These are phyloP conservation scores for Polypterus bichir DNA, from an alignment of 2,113 vertebrate species.

Conservation along the genomic window DNA sequence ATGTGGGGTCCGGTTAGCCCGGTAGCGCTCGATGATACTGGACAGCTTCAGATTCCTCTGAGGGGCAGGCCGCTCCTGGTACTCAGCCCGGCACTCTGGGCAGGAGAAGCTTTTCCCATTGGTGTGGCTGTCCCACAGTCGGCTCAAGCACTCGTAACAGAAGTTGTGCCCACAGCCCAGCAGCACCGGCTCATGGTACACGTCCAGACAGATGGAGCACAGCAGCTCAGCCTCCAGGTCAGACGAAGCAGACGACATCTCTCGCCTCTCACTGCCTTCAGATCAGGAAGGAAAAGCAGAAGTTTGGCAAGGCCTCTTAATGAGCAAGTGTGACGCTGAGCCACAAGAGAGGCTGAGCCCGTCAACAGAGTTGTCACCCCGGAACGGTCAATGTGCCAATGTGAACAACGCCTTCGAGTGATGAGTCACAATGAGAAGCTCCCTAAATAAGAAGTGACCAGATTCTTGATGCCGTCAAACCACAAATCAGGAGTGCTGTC, in stretches of 20 bases:
- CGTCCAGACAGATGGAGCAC: conserved; percentile 25
- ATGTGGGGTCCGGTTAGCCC: neutral
- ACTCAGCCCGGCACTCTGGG: conserved; percentile 20
- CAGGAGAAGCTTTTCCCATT: conserved; percentile 6
- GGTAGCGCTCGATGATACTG: conserved; percentile 11
- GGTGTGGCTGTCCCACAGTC: conserved; percentile 12
- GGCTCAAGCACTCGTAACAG: conserved; percentile 21
- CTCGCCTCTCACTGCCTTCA: neutral
- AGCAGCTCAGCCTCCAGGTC: conserved; percentile 21
- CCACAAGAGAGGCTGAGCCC: too few relatives aligned
- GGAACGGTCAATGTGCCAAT: too few relatives aligned
- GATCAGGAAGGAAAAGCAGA: neutral
- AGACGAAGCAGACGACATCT: neutral
- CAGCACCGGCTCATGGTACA: conserved; percentile 21
- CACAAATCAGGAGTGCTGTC: too few relatives aligned
- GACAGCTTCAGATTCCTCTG: conserved; percentile 20
- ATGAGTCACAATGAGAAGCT: too few relatives aligned
- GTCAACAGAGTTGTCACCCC: too few relatives aligned
- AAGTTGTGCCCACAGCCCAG: conserved; percentile 29
- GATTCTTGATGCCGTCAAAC: too few relatives aligned
- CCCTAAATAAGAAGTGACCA: too few relatives aligned
- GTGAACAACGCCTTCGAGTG: too few relatives aligned
- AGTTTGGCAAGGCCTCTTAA: neutral
- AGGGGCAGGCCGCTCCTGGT: conserved; percentile 1
- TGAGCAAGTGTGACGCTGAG: too few relatives aligned